These are phyloP conservation scores for Porites lutea DNA, from an alignment of 64 coral and sea anemone genomes.

Conservation along the genomic window DNA sequence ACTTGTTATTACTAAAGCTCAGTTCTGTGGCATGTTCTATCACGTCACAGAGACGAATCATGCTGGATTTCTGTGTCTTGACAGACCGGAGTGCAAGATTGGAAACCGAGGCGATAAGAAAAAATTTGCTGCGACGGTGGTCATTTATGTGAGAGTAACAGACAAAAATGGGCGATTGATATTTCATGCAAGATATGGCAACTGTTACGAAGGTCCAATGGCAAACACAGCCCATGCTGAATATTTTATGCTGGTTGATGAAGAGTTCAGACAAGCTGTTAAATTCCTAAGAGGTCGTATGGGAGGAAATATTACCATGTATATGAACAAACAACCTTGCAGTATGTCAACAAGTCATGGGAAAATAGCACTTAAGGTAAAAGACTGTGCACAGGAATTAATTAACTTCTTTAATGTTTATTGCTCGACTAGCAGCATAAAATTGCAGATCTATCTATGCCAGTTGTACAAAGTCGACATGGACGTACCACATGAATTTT, in stretches of 20 bases:
- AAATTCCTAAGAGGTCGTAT: constrained; percentile 1
- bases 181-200: constrained; percentile 45
- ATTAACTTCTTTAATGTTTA: constrained; percentile 24
- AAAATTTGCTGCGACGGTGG: constrained; percentile 43
- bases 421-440: constrained; percentile 1
- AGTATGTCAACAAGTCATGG: constrained; percentile 2
- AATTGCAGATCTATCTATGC: constrained; percentile 13
- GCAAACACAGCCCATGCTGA: constrained; percentile 32
- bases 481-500: background rate
- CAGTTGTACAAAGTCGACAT: constrained; percentile 51
- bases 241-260: constrained; percentile 30
- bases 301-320: constrained; percentile 27
- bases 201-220: constrained; percentile 19
- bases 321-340: constrained; percentile 54
- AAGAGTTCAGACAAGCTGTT: constrained; percentile 31
- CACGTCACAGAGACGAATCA: constrained; percentile 19
- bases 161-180: constrained; percentile 5
- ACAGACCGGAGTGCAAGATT: background rate
- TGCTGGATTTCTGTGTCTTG: constrained; percentile 12
- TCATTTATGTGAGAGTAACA: constrained; percentile 23
- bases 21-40: constrained; percentile 44
- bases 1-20: constrained; percentile 18
- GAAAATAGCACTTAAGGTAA: constrained; percentile 1
- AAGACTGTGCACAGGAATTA: constrained; percentile 4
- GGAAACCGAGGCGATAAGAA: constrained; percentile 11